Evolutionary conservation across 2,113 vertebrate species (phyloP).

Genomic region (Brevimyrus niger): DNA sequence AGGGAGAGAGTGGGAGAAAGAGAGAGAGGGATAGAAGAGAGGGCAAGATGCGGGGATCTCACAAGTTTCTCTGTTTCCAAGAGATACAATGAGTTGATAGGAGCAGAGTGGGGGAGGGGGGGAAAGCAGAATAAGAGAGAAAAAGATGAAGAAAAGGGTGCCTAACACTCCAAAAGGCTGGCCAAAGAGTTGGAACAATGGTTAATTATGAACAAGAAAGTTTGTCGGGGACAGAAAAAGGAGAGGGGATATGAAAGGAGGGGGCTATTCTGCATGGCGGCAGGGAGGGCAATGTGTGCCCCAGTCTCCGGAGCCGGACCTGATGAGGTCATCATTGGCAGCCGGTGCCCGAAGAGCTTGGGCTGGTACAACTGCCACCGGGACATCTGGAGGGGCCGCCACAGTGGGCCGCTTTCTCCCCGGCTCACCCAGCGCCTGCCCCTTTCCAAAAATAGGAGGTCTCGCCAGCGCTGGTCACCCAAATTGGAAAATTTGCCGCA

Average conservation of each 20-base stretch:
- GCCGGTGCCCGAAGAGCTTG: constrained; percentile 66
- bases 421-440: constrained; percentile 56
- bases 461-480: constrained; percentile 67
- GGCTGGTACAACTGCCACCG: constrained; percentile 77
- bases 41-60: neutral
- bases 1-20: constrained; percentile 15
- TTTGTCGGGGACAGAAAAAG: constrained; percentile 76
- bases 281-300: constrained; percentile 66
- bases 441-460: constrained; percentile 76
- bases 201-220: constrained; percentile 77
- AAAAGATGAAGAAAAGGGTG: constrained; percentile 46
- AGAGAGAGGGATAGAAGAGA: constrained; percentile 9
- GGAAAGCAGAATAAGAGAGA: neutral
- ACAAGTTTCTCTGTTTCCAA: constrained; percentile 59
- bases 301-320: constrained; percentile 72
- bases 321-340: constrained; percentile 84
- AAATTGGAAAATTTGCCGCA: constrained; percentile 69
- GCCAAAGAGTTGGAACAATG: constrained; percentile 75
- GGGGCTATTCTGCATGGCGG: constrained; percentile 49
- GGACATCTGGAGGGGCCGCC: constrained; percentile 84
- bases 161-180: constrained; percentile 67
- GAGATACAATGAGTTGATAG: constrained; percentile 68
- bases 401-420: constrained; percentile 76
- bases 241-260: constrained; percentile 76
- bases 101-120: constrained; percentile 42